A percentile compares a stretch with the other conserved stretches of the same genome.
phyloP scores from a whole-genome alignment of 2,797 vertebrate species.

The Gymnocypris eckloni region DNA sequence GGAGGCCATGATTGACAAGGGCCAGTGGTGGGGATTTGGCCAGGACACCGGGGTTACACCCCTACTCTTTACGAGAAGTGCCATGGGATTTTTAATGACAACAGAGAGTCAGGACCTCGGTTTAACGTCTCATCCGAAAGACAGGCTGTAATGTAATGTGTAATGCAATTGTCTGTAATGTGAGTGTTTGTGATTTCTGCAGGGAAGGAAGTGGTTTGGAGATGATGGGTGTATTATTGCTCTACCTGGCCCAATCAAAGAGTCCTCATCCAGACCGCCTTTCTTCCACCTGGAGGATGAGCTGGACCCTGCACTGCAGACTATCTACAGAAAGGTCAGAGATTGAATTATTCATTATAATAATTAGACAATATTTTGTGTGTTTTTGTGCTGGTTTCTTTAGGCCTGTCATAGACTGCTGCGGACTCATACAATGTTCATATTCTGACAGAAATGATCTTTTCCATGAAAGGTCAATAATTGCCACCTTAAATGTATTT shows the following conservation, averaged over 20 bases:
- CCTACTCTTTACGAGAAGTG: too few relatives aligned
- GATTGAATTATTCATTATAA: background rate
- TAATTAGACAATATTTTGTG: background rate
- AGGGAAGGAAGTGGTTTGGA: slow-evolving; percentile 93
- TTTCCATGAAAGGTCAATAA: background rate
- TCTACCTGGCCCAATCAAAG: slow-evolving; percentile 90
- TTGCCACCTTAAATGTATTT: background rate
- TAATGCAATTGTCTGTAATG: background rate
- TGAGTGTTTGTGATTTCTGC: slow-evolving; percentile 15
- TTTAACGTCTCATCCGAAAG: too few relatives aligned
- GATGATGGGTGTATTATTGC: slow-evolving; percentile 92
- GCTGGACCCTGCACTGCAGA: slow-evolving; percentile 83
- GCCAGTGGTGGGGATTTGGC: too few relatives aligned
- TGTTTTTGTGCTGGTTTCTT: background rate
- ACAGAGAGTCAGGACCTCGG: too few relatives aligned
- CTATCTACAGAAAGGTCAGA: slow-evolving; percentile 86
- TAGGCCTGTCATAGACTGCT: background rate
- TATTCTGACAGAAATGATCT: background rate
- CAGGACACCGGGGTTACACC: too few relatives aligned
- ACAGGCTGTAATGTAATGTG: too few relatives aligned
- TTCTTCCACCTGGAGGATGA: slow-evolving; percentile 80
- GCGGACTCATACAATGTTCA: background rate
- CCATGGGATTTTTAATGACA: too few relatives aligned
- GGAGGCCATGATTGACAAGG: too few relatives aligned
- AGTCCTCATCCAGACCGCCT: slow-evolving; percentile 84